Evolutionary conservation across 1,140 invertebrate genomes (phyloP).

Genomic region (Hypothenemus hampei): DNA sequence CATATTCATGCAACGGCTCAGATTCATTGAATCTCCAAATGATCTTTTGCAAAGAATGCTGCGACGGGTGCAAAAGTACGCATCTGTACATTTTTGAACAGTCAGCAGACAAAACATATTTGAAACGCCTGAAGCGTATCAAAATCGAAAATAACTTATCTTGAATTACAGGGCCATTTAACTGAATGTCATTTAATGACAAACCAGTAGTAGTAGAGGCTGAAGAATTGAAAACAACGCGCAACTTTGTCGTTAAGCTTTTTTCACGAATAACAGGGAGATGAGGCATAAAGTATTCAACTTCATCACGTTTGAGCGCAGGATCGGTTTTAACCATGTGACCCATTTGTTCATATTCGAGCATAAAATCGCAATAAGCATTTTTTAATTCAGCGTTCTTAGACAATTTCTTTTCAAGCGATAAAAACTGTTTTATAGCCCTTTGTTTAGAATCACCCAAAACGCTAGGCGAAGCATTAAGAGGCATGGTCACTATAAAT

Average conservation of each 20-base stretch:
- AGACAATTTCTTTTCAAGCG: slow-evolving; percentile 12
- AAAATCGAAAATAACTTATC: slow-evolving; percentile 37
- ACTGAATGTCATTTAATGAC: slow-evolving; percentile 40
- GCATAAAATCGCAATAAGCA: slow-evolving; percentile 16
- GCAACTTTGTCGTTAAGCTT: no score
- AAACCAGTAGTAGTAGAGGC: not conserved
- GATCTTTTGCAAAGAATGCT: slow-evolving; percentile 41
- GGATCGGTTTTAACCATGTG: slow-evolving; percentile 13
- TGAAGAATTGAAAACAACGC: not conserved
- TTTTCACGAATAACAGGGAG: not conserved
- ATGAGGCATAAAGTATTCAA: slow-evolving; percentile 14
- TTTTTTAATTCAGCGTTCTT: slow-evolving; percentile 21
- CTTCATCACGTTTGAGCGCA: not conserved
- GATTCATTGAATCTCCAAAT: slow-evolving; percentile 35
- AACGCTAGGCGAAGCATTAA: slow-evolving; percentile 8
- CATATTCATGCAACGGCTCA: slow-evolving; percentile 27
- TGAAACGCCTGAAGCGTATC: slow-evolving; percentile 34
- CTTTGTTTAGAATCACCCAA: slow-evolving; percentile 24
- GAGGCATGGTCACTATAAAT: slow-evolving; percentile 26
- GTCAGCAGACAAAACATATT: slow-evolving; percentile 38
- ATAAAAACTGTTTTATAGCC: slow-evolving; percentile 12
- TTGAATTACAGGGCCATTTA: slow-evolving; percentile 42
- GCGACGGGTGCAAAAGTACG: slow-evolving; percentile 37
- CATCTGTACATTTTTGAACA: slow-evolving; percentile 48
- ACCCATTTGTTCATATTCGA: slow-evolving; percentile 15